These are phyloP conservation scores for Tachuris rubrigastra DNA, from an alignment of 2,113 vertebrate species.

Conservation along the genomic window DNA sequence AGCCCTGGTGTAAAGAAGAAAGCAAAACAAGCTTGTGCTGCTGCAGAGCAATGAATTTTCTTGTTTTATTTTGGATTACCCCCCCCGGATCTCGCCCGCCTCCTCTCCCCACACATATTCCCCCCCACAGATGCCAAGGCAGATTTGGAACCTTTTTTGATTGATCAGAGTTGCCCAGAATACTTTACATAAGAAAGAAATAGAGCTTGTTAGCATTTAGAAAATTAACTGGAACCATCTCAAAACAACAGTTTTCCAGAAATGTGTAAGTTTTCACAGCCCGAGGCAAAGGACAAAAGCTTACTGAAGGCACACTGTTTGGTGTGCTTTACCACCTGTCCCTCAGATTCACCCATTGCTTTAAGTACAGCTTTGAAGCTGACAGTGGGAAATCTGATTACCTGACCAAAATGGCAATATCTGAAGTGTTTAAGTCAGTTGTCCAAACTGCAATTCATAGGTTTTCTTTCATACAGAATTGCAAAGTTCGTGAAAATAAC, in stretches of 20 bases:
- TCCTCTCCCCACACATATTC: too few relatives aligned
- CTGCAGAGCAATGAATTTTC: not conserved
- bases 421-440: not conserved
- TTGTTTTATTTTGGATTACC: constrained; percentile 18
- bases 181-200: not conserved
- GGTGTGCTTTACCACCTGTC: not conserved
- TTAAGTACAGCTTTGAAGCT: not conserved
- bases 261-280: not conserved
- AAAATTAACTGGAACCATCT: not conserved
- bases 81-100: not conserved
- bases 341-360: not conserved
- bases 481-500: not conserved
- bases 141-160: not conserved
- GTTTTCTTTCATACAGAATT: not conserved
- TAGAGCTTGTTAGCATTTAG: not conserved
- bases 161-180: not conserved
- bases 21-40: not conserved
- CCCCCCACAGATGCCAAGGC: not conserved
- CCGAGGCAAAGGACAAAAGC: not conserved
- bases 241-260: not conserved
- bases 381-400: not conserved
- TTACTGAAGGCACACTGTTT: not conserved
- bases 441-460: not conserved
- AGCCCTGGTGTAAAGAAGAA: not conserved
- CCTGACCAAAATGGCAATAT: not conserved